Conservation (phyloP, 2,797 vertebrate genomes). For the Bovichtus diacanthus region DNA sequence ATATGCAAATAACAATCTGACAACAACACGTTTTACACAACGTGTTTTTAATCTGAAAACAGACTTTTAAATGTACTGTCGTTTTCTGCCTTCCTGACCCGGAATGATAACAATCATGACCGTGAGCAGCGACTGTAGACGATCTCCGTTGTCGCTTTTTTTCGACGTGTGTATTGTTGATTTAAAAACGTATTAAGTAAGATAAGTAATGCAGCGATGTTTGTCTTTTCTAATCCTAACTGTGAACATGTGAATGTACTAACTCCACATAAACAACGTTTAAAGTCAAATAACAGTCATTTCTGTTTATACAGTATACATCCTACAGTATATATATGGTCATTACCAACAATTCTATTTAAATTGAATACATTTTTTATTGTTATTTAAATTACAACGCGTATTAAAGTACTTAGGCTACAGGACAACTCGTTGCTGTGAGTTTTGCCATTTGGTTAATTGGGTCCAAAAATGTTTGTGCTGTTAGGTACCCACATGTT, state of each 20-base stretch:
- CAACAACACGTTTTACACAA: not conserved
- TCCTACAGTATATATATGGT: too few relatives aligned
- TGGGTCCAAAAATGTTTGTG: too few relatives aligned
- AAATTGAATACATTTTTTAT: too few relatives aligned
- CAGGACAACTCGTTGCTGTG: not conserved
- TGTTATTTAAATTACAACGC: not conserved
- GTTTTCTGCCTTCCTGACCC: slow-evolving; percentile 14
- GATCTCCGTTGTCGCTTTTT: not conserved
- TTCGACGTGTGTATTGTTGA: not conserved
- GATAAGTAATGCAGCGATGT: not conserved
- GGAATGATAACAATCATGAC: slow-evolving; percentile 9
- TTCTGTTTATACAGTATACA: too few relatives aligned
- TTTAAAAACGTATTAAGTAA: slow-evolving; percentile 1
- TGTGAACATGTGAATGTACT: too few relatives aligned
- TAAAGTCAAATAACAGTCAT: too few relatives aligned
- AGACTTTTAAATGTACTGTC: slow-evolving; percentile 3
- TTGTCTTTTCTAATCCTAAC: not conserved
- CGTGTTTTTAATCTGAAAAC: slow-evolving; percentile 17
- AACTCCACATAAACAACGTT: too few relatives aligned
- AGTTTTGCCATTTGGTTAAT: too few relatives aligned
- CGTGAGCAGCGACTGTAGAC: not conserved
- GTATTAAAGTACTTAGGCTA: not conserved
- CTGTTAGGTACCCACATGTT: too few relatives aligned
- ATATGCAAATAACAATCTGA: slow-evolving; percentile 17
- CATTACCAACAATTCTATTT: too few relatives aligned